These are phyloP conservation scores for Leptonema lineaticorne DNA, from an alignment of 1,140 invertebrate species.

Conservation along the genomic window DNA sequence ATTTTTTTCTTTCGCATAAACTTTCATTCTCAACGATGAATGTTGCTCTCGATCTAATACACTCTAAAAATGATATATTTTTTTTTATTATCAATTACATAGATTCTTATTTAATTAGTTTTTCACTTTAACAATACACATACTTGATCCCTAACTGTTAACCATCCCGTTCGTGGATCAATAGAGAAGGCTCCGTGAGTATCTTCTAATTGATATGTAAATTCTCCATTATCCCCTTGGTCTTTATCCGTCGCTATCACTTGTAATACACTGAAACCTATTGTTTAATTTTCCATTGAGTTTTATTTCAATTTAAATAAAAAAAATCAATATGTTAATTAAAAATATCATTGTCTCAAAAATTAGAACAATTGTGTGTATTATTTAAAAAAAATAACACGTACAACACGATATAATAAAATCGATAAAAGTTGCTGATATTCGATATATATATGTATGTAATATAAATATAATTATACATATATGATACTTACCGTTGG, in stretches of 20 bases:
- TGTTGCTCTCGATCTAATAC: conserved; percentile 77
- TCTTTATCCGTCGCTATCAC: conserved; percentile 77
- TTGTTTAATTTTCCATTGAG: no score
- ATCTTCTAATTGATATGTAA: conserved; percentile 76
- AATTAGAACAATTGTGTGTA: no score
- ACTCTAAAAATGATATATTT: conserved; percentile 50
- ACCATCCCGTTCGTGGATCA: conserved; percentile 77
- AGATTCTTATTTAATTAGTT: background rate
- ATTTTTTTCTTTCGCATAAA: conserved; percentile 73
- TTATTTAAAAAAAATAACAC: no score
- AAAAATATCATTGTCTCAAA: no score
- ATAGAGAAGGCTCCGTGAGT: conserved; percentile 75
- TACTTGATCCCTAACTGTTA: conserved; percentile 74
- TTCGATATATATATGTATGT: no score
- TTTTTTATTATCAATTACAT: background rate
- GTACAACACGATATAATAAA: no score
- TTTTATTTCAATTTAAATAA: no score
- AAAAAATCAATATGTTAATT: no score
- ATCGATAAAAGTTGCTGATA: no score
- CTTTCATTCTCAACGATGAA: conserved; percentile 67
- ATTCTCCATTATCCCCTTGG: conserved; percentile 81
- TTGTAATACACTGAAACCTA: conserved; percentile 76
- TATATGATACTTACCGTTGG: conserved; percentile 63
- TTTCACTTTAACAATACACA: background rate
- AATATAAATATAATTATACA: background rate